phyloP scores from a whole-genome alignment of 2,888 invertebrate species.

The Platycheirus rosarum region DNA sequence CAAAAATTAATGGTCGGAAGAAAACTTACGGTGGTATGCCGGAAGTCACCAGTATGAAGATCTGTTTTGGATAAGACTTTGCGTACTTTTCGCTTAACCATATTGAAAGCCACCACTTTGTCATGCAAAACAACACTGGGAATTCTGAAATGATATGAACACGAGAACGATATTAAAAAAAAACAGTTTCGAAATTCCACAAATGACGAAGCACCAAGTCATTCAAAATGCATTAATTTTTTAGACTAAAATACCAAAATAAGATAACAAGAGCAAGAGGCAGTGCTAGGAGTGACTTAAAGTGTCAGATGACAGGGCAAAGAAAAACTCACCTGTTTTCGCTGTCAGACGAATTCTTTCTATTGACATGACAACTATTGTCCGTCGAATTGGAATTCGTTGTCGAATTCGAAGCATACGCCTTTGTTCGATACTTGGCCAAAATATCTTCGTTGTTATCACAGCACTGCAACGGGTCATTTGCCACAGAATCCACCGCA shows the following conservation, averaged over 20 bases:
- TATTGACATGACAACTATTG: constrained; percentile 77
- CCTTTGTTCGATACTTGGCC: constrained; percentile 93
- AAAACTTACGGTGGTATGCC: constrained; percentile 84
- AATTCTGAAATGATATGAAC: constrained; percentile 66
- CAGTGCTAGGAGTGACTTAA: not conserved
- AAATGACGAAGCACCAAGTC: no score
- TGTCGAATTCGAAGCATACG: constrained; percentile 84
- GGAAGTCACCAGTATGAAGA: constrained; percentile 87
- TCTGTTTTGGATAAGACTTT: constrained; percentile 95
- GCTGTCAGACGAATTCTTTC: constrained; percentile 78
- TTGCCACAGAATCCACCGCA: constrained; percentile 59
- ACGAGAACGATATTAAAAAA: no score
- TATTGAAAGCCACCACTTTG: constrained; percentile 79
- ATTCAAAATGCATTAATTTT: no score
- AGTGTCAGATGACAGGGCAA: not conserved
- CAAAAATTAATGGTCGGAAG: no score
- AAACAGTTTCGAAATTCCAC: no score
- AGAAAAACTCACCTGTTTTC: constrained; percentile 81
- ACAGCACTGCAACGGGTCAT: constrained; percentile 79
- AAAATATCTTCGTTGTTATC: constrained; percentile 96
- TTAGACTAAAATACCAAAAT: no score
- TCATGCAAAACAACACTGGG: constrained; percentile 77
- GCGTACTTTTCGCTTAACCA: constrained; percentile 91
- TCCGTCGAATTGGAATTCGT: constrained; percentile 82
- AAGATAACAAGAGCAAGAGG: not conserved